Evolutionary conservation across 1,140 invertebrate genomes (phyloP).

Genomic region (Stegodyphus dumicola): DNA sequence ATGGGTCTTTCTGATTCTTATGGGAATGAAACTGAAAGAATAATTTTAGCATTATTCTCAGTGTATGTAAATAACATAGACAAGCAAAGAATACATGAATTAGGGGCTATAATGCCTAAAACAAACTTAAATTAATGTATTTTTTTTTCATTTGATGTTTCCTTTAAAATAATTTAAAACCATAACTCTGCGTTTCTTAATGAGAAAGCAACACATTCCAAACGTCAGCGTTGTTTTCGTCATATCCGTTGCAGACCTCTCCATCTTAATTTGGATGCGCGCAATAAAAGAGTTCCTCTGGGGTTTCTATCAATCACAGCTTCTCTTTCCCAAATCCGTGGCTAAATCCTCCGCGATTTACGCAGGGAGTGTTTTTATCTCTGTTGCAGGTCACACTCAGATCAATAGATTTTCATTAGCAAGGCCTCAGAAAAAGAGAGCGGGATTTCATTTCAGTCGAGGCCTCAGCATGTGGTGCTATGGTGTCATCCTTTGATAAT

Average conservation of each 20-base stretch:
- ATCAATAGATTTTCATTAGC: constrained; percentile 53
- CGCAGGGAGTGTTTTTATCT: constrained; percentile 26
- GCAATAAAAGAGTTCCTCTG: neutral
- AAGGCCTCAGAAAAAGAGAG: constrained; percentile 15
- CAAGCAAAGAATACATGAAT: too few species aligned
- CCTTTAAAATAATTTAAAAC: too few species aligned
- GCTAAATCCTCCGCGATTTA: neutral
- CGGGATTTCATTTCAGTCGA: neutral
- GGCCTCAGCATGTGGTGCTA: constrained; percentile 6
- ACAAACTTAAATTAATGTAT: too few species aligned
- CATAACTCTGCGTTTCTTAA: too few species aligned
- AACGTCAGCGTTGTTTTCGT: neutral
- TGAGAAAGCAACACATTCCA: too few species aligned
- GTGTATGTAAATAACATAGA: too few species aligned
- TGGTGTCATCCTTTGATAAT: constrained; percentile 32
- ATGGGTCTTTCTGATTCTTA: too few species aligned
- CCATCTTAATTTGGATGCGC: constrained; percentile 35
- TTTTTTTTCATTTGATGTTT: too few species aligned
- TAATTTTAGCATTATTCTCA: too few species aligned
- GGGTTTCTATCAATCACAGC: constrained; percentile 11
- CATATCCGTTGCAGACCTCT: neutral
- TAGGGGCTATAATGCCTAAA: too few species aligned
- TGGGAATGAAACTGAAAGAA: too few species aligned
- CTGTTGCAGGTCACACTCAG: neutral
- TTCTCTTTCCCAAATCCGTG: neutral